A percentile compares a stretch with the other conserved stretches of the same genome.
These are phyloP conservation scores for Bibio marci DNA, from an alignment of 2,888 invertebrate genomes.

Conservation along the genomic window DNA sequence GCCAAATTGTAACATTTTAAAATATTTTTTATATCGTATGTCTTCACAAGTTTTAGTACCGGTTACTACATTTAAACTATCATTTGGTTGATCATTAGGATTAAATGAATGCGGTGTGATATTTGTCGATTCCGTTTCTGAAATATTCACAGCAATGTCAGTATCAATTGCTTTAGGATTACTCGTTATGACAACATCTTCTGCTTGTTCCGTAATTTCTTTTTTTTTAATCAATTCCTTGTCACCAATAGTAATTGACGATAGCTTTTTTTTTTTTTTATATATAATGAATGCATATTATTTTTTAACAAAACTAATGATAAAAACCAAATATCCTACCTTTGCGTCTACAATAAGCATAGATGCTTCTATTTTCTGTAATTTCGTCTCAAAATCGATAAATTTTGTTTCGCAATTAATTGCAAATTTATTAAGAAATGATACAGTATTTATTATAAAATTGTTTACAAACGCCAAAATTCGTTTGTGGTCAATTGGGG, in stretches of 20 bases:
- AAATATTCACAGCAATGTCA: slow-evolving; percentile 12
- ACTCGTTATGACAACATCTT: slow-evolving; percentile 9
- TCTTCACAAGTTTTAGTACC: slow-evolving; percentile 33
- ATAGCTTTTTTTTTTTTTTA: no score
- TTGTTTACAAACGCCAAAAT: slow-evolving; percentile 84
- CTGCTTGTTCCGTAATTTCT: slow-evolving; percentile 2
- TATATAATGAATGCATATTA: no score
- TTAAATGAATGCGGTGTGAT: slow-evolving; percentile 9
- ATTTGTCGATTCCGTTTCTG: slow-evolving; percentile 14
- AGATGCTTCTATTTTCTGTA: slow-evolving; percentile 76
- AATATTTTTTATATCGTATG: slow-evolving; percentile 55
- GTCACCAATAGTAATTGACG: no score
- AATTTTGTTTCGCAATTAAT: slow-evolving; percentile 72
- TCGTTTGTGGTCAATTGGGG: slow-evolving; percentile 78
- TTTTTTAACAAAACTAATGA: no score
- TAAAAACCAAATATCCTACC: slow-evolving; percentile 35
- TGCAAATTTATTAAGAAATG: slow-evolving; percentile 76
- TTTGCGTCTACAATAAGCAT: slow-evolving; percentile 75
- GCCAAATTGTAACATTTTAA: slow-evolving; percentile 81
- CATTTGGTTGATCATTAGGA: slow-evolving; percentile 8
- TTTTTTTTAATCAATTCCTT: slow-evolving; percentile 7
- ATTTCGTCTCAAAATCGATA: slow-evolving; percentile 63
- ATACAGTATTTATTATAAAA: slow-evolving; percentile 70
- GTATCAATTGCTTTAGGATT: slow-evolving; percentile 11
- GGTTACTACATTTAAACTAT: slow-evolving; percentile 10